Percentiles rank a stretch among this genome's conserved stretches.
phyloP scores from a whole-genome alignment of 2,888 invertebrate species.

The Cremastinae sp. region DNA sequence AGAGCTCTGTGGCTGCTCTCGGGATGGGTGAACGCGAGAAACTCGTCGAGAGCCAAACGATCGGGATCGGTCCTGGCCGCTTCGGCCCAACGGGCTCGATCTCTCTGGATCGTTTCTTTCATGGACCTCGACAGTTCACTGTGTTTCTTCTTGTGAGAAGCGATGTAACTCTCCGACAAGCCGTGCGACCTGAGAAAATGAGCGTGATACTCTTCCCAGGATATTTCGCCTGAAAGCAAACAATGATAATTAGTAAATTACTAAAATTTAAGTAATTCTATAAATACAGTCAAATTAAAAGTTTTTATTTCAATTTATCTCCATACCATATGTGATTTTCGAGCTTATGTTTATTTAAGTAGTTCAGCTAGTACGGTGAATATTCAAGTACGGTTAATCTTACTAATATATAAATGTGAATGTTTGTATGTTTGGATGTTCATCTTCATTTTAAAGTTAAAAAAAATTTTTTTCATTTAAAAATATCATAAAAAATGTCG shows the following conservation, averaged over 20 bases:
- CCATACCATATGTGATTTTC: no score
- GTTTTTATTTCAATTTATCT: no score
- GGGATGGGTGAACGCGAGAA: conserved; percentile 90
- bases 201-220: conserved; percentile 91
- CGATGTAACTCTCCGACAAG: conserved; percentile 84
- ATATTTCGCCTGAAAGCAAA: conserved; percentile 82
- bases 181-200: conserved; percentile 88
- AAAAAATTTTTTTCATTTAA: no score
- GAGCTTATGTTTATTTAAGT: no score
- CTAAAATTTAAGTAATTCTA: no score
- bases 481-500: no score
- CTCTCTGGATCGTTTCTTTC: conserved; percentile 88
- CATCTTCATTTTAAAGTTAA: no score
- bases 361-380: no score
- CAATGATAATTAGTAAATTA: conserved; percentile 10
- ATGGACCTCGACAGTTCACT: conserved; percentile 84
- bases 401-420: no score
- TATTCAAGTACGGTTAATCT: no score
- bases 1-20: conserved; percentile 84
- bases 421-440: no score
- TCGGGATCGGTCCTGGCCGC: conserved; percentile 89
- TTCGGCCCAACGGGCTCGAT: conserved; percentile 90
- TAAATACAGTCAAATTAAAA: no score
- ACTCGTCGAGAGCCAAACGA: conserved; percentile 88
- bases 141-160: conserved; percentile 85